Evolutionary conservation across 1,140 invertebrate genomes (phyloP).

Genomic region (Aphaenogaster rudis): DNA sequence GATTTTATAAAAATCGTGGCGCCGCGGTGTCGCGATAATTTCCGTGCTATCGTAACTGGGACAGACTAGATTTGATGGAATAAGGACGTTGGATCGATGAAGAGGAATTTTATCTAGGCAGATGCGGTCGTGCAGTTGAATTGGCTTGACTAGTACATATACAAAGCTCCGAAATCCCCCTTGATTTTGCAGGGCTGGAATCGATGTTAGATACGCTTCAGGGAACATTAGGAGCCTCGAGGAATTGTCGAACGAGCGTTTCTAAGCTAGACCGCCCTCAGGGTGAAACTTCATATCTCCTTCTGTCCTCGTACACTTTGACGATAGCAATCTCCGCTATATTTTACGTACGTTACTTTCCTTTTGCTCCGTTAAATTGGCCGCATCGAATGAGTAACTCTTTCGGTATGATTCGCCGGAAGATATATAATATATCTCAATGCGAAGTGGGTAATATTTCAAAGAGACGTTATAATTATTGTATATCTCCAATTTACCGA

Average conservation of each 20-base stretch:
- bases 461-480: background rate
- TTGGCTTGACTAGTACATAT: slow-evolving; percentile 14
- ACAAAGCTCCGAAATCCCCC: slow-evolving; percentile 64
- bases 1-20: slow-evolving; percentile 12
- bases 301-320: slow-evolving; percentile 68
- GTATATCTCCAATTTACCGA: background rate
- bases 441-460: background rate
- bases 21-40: slow-evolving; percentile 27
- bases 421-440: background rate
- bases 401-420: background rate
- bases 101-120: slow-evolving; percentile 63
- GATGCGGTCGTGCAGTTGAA: slow-evolving; percentile 52
- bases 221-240: slow-evolving; percentile 68
- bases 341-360: slow-evolving; percentile 38
- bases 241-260: slow-evolving; percentile 70
- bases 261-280: slow-evolving; percentile 63
- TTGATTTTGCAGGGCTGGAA: slow-evolving; percentile 64
- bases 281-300: slow-evolving; percentile 52
- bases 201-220: slow-evolving; percentile 75
- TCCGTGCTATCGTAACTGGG: slow-evolving; percentile 15
- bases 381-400: slow-evolving; percentile 38
- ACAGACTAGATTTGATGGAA: background rate
- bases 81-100: background rate
- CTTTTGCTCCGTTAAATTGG: slow-evolving; percentile 39
- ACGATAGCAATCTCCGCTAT: slow-evolving; percentile 68